Base-by-base conservation (phyloP, 2,113 vertebrate genomes). In the Pangasianodon gigas region DNA sequence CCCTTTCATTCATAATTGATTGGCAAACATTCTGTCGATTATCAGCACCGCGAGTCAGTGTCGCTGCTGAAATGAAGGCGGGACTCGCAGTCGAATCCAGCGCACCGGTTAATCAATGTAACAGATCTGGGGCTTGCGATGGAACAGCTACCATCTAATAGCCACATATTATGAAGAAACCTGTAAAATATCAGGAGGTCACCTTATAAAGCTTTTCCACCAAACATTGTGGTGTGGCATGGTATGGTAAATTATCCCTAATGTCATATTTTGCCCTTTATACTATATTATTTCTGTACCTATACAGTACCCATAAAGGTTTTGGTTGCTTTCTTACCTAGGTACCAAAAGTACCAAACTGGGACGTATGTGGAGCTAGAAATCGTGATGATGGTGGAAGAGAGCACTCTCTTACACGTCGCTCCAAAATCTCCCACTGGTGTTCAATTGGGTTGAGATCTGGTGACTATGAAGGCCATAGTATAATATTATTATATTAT, bases 1-100 rank as follows among this genome's bases (percentile, higher is more conserved):
- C 79, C 24, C 71, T 90, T 89, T 90, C 89, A 92, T 92, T 92
- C 81, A 92, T 92, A 92, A 92, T 90, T 90, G 91, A 92, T 92
- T 89, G 87, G 60, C 89, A 92, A 89, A 90, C 90, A 89, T 89
- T 89, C 89, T 75, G 77, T 44, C 77, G 84, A 90, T 91, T 91
- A 91, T 85, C 65, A 84, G 81, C 75, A 77, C 46, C 58, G 19
- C 46, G 24, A 58, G 54, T 37, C 32, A 52, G n/a, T 88, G 77
- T 82, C 52, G 26, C 44, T 41, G 44, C 3, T 83, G 48, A 79
- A 62, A 62, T 29, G 37, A 83, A 82, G n/a, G 48, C 18, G 5
- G 62, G 24, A 69, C 48, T 29, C 32, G 32, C 7, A 18, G 69
- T 9, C 18, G n/a, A 75, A 62, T 54, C 67, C 67, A 52, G 69